Base-by-base conservation (phyloP, 2,888 invertebrate species). In the Nycteola revayana region DNA sequence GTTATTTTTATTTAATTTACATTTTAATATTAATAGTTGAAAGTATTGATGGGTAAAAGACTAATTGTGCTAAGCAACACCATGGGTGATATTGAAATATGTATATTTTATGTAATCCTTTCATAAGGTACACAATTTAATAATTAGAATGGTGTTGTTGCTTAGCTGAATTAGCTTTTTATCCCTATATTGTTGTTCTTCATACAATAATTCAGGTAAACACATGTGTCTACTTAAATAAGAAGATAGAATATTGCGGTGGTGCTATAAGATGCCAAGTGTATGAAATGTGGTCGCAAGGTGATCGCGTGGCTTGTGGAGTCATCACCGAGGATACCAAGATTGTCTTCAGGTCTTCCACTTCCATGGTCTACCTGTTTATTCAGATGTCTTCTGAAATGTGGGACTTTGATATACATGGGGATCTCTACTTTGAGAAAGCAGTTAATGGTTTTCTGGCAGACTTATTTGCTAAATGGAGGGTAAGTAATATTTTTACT, bases 391-490 rank as follows among this genome's bases (percentile, higher is more conserved):
- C 98, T 43, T 95, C 96, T 0, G 99, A 99, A 90, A 99, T 99
- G 99, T 99, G 99, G 99, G 98, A 99, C 67, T 98, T 98, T 89
- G 99, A 99, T 81, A 96, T 98, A 45, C 96, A 98, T 71, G 99
- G 99, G 0, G 99, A 99, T 86, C 89, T 99, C 31, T 99, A 99
- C 75, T 98, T 98, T 88, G 99, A 99, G 82, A 97, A 96, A 70
- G 98, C 99, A 27, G 96, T 99, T 0, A 97, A 98, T 84, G 98
- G 99, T 1, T 99, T 99, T 75, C 89, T 99, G 10, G 94, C 97
- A 0, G 98, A 99, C 74, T 90, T 99, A 1, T 99, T 99, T 90
- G 93, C 94, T 49, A 97, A 97, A 70, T 99, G 99, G 99, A 97
- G 96, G 88, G 95, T 94, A n/a, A 7, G 21, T 18, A 6, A 18